Percentiles rank a stretch among this genome's conserved stretches.
Conservation (phyloP, 2,797 vertebrate genomes). For the Clarias platycephalus region DNA sequence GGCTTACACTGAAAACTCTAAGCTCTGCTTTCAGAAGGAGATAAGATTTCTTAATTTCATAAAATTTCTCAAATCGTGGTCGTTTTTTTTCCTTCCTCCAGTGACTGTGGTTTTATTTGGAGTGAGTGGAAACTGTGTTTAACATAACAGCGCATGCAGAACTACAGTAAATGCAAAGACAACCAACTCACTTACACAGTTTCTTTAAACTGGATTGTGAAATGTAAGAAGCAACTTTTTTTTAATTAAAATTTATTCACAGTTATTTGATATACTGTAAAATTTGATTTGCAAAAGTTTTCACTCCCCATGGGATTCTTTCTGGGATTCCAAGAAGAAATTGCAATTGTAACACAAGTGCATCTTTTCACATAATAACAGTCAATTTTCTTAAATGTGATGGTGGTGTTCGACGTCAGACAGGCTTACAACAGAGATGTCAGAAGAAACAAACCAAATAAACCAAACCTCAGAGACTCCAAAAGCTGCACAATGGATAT, state of each 20-base stretch:
- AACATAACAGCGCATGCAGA: neutral
- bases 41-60: conserved; percentile 68
- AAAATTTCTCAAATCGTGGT: conserved; percentile 56
- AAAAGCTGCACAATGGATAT: neutral
- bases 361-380: neutral
- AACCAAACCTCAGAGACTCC: neutral
- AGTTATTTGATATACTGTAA: neutral
- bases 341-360: neutral
- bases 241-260: neutral
- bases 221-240: neutral
- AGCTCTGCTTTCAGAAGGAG: conserved; percentile 61
- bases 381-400: neutral
- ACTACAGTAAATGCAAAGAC: neutral
- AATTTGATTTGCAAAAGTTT: neutral
- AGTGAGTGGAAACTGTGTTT: conserved; percentile 21
- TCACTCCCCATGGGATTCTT: neutral
- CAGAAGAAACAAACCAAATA: neutral
- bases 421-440: neutral
- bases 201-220: neutral
- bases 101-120: conserved; percentile 42
- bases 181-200: neutral
- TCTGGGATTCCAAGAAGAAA: neutral
- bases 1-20: conserved; percentile 55
- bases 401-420: neutral
- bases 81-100: conserved; percentile 38